Percentiles rank a stretch among this genome's conserved stretches.
Conservation (phyloP, 2,797 vertebrate genomes). For the Sarcophilus harrisii region DNA sequence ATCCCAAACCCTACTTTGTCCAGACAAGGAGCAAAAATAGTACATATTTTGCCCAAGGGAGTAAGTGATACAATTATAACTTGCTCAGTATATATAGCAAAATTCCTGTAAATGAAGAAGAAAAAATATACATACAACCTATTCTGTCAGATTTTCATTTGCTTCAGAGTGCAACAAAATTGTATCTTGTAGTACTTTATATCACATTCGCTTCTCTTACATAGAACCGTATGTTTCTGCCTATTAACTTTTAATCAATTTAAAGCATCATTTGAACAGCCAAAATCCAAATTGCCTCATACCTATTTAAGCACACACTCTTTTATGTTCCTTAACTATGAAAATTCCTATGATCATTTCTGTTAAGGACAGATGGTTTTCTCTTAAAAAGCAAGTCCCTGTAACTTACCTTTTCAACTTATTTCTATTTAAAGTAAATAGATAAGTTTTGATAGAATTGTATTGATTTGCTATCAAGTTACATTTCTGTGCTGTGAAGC, state of each 20-base stretch:
- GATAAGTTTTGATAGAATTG: constrained; percentile 55
- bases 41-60: not conserved
- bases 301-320: constrained; percentile 21
- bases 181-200: constrained; percentile 58
- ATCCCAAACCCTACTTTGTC: not conserved
- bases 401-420: constrained; percentile 41
- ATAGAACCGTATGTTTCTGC: constrained; percentile 66
- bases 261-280: constrained; percentile 58
- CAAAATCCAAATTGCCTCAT: constrained; percentile 68
- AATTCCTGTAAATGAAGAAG: constrained; percentile 56
- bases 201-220: constrained; percentile 44
- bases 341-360: constrained; percentile 50
- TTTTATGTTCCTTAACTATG: not conserved
- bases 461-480: constrained; percentile 66
- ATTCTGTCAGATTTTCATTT: constrained; percentile 51
- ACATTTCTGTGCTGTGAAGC: constrained; percentile 43
- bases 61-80: constrained; percentile 30
- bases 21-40: not conserved
- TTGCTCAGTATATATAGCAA: constrained; percentile 49
- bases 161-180: constrained; percentile 65
- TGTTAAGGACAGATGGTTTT: constrained; percentile 41
- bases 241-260: constrained; percentile 67
- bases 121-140: constrained; percentile 38
- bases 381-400: constrained; percentile 39
- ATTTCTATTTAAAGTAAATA: constrained; percentile 62